Percentiles rank a stretch among this genome's conserved stretches.
Conservation (phyloP, 2,113 vertebrate genomes). For the Coryphaenoides rupestris region DNA sequence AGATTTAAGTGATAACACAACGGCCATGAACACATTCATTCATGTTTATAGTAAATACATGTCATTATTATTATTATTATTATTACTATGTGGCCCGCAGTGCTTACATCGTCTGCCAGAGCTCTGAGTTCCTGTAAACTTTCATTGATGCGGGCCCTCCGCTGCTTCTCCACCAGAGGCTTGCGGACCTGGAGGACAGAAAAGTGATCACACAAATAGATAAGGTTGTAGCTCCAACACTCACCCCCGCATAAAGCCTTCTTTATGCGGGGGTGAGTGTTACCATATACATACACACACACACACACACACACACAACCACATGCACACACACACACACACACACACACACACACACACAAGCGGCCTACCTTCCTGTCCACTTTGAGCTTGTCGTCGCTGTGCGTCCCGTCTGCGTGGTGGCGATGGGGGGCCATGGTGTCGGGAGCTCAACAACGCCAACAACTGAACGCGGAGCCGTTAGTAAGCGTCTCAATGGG, state of each 20-base stretch:
- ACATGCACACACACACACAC: background rate
- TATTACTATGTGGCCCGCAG: background rate
- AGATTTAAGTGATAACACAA: no score
- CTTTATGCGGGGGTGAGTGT: background rate
- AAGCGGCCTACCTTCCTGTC: slow-evolving; percentile 75
- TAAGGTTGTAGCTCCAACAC: background rate
- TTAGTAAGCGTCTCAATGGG: slow-evolving; percentile 54
- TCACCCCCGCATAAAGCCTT: background rate
- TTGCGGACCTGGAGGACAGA: slow-evolving; percentile 77
- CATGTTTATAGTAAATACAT: background rate
- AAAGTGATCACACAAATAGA: background rate
- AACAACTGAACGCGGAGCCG: slow-evolving; percentile 44
- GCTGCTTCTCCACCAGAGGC: slow-evolving; percentile 87
- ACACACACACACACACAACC: background rate
- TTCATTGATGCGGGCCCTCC: slow-evolving; percentile 89
- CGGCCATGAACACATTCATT: background rate
- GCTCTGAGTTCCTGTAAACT: slow-evolving; percentile 85
- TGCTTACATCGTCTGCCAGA: slow-evolving; percentile 82
- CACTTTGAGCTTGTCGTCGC: slow-evolving; percentile 60
- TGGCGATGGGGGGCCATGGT: slow-evolving; percentile 77
- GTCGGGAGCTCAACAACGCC: slow-evolving; percentile 35
- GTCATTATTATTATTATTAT: no score
- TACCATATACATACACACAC: background rate
- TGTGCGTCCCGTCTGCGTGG: slow-evolving; percentile 45
- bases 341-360: no score